Conservation (phyloP, 1,140 invertebrate genomes). For the Reticulitermes speratus region DNA sequence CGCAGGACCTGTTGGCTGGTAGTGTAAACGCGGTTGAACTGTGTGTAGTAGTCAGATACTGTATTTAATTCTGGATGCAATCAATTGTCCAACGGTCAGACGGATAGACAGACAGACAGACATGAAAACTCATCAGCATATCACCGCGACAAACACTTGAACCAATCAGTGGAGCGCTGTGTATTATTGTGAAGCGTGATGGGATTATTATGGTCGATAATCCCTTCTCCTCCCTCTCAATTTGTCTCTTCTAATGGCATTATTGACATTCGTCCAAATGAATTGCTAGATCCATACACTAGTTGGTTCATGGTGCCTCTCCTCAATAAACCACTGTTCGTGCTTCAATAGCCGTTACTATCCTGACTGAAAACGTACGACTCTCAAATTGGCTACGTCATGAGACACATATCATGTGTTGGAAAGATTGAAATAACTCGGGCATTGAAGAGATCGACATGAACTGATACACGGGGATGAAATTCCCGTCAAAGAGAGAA, state of each 20-base stretch:
- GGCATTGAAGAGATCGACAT: too few species aligned
- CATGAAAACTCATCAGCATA: background rate
- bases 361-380: background rate
- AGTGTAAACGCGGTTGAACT: background rate
- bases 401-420: too few species aligned
- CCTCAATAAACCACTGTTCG: too few species aligned
- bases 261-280: slow-evolving; percentile 30
- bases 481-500: too few species aligned
- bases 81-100: background rate
- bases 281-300: slow-evolving; percentile 18
- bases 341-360: background rate
- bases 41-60: background rate
- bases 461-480: too few species aligned
- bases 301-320: background rate
- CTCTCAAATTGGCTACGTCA: too few species aligned
- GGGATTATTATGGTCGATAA: slow-evolving; percentile 18
- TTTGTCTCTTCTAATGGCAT: slow-evolving; percentile 26
- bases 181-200: slow-evolving; percentile 5
- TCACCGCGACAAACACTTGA: slow-evolving; percentile 11
- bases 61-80: slow-evolving; percentile 1
- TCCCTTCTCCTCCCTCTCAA: slow-evolving; percentile 14
- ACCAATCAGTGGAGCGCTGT: slow-evolving; percentile 5
- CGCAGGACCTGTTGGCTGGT: background rate
- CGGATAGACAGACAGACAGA: background rate
- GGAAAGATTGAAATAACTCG: too few species aligned